Base-by-base conservation (phyloP, 1,140 invertebrate species). In the Orius insidiosus region DNA sequence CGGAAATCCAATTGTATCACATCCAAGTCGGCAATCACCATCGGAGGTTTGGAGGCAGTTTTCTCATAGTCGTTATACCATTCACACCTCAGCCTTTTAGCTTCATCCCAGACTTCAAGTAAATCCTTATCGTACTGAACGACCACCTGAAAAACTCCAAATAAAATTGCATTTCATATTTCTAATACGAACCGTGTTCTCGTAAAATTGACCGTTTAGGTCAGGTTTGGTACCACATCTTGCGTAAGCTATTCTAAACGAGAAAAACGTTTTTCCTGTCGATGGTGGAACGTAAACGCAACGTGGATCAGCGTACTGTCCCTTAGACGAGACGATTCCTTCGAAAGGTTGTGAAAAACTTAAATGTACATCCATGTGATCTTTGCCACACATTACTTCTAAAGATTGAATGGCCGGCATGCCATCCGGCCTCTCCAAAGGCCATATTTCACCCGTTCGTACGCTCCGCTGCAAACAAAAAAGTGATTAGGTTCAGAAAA, bases 31-130 rank as follows among this genome's bases (percentile, higher is more conserved):
- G 87, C 85, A 52, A 93, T 90, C 35, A 89, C 85, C 81, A 93
- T 89, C 5, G 86, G 85, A 2, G 85, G 85, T 61, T 90, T 90
- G 14, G 86, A 89, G 1, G 87, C 87, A 0, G 87, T 90, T 68
- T 93, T 93, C 63, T 93, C 87, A 57, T 94, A 94, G 63, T 93
- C 88, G 61, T 93, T 92, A 67, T 92, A 92, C 88, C 88, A 94
- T 61, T 93, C 88, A 60, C 89, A 94, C 34, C 89, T 70, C 32
- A 93, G 64, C 53, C 87, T 69, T 60, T 94, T 94, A 10, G 89
- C 89, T 59, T 93, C 89, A 57, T 94, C 88, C 87, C 87, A 92
- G 19, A 92, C 87, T 64, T 94, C 88, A 32, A 93, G 74, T 34
- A 94, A 69, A 44, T 71, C 66, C 35, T 67, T 62, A 48, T 70